These are phyloP conservation scores for Lochmaea crataegi DNA, from an alignment of 2,888 invertebrate genomes.

Conservation along the genomic window DNA sequence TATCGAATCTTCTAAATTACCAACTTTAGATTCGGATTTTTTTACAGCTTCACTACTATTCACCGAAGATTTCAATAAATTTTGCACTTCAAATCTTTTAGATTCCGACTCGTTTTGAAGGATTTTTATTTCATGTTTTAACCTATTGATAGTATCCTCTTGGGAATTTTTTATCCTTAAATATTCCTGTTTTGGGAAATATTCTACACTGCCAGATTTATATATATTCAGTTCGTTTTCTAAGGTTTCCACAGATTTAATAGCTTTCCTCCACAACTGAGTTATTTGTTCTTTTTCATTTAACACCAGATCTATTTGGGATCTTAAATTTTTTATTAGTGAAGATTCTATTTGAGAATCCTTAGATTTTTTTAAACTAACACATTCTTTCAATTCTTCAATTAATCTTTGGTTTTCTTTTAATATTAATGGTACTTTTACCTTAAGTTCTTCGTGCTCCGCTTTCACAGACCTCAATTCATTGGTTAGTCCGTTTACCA, in stretches of 20 bases:
- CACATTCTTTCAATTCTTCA: slow-evolving; percentile 39
- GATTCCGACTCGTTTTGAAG: slow-evolving; percentile 46
- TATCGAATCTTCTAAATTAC: slow-evolving; percentile 62
- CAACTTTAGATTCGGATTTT: slow-evolving; percentile 67
- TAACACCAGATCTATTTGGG: slow-evolving; percentile 49
- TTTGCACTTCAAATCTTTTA: slow-evolving; percentile 65
- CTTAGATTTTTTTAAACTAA: slow-evolving; percentile 26
- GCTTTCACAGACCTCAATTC: slow-evolving; percentile 50
- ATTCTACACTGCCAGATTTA: slow-evolving; percentile 56
- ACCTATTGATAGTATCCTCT: slow-evolving; percentile 67
- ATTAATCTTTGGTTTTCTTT: slow-evolving; percentile 52
- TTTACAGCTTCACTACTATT: slow-evolving; percentile 65
- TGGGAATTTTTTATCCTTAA: slow-evolving; percentile 61
- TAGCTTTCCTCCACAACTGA: slow-evolving; percentile 75
- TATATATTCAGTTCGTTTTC: slow-evolving; percentile 75
- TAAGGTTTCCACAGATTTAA: slow-evolving; percentile 74
- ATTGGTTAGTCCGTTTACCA: slow-evolving; percentile 51
- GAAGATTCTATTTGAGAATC: slow-evolving; percentile 39
- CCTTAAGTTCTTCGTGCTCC: slow-evolving; percentile 50
- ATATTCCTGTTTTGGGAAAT: slow-evolving; percentile 56
- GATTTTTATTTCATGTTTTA: slow-evolving; percentile 62
- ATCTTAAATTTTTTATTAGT: slow-evolving; percentile 52
- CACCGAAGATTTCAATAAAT: slow-evolving; percentile 65
- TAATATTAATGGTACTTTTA: slow-evolving; percentile 45
- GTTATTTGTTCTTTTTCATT: slow-evolving; percentile 76